Percentiles rank a stretch among this genome's conserved stretches.
Conservation (phyloP, 2,113 vertebrate species). For the Brevimyrus niger region DNA sequence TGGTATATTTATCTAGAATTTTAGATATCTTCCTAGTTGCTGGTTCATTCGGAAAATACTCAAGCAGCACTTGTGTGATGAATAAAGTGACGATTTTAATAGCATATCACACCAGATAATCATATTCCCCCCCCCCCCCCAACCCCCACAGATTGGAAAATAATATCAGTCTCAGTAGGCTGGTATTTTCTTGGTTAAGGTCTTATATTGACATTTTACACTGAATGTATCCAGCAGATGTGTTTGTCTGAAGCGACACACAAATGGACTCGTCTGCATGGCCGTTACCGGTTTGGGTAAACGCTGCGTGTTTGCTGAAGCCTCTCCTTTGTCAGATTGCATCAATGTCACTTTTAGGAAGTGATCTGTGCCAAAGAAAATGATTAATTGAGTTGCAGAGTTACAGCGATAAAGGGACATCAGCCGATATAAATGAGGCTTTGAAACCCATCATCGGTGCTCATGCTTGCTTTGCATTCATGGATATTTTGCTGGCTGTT, state of each 20-base stretch:
- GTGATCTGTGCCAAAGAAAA: not conserved
- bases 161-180: not conserved
- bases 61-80: not conserved
- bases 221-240: not conserved
- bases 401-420: not conserved
- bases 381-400: not conserved
- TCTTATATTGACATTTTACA: not conserved
- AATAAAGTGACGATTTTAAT: not conserved
- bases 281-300: not conserved
- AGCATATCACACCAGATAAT: not conserved
- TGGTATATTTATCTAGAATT: not conserved
- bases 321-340: not conserved
- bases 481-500: not conserved
- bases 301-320: not conserved
- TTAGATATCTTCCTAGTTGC: not conserved
- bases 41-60: not conserved
- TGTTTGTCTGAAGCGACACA: not conserved
- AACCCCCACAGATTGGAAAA: not conserved
- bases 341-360: not conserved
- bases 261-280: not conserved
- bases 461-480: not conserved
- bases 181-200: not conserved
- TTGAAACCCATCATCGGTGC: not conserved
- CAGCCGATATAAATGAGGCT: not conserved
- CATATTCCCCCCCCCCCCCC: not conserved